Evolutionary conservation across 1,140 invertebrate genomes (phyloP).

Genomic region (Cotesia typhae): DNA sequence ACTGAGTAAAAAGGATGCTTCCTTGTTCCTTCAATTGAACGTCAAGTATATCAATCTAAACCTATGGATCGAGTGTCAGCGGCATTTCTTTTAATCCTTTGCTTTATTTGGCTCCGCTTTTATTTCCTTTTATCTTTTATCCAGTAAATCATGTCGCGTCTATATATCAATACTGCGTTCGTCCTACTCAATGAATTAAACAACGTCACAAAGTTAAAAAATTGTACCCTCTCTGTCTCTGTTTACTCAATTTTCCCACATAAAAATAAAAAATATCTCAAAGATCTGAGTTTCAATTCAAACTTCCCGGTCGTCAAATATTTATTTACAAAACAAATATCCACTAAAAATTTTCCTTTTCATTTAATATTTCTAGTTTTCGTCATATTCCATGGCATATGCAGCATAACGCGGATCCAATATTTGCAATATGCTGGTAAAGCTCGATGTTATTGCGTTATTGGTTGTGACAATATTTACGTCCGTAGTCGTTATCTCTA

Average conservation of each 20-base stretch:
- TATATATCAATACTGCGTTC: too few species aligned
- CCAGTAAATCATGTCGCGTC: not conserved
- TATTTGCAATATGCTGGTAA: constrained; percentile 31
- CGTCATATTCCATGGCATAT: too few species aligned
- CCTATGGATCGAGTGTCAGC: constrained; percentile 24
- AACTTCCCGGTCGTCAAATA: not conserved
- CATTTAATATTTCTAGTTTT: too few species aligned
- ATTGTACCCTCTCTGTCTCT: too few species aligned
- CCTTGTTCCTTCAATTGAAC: constrained; percentile 18
- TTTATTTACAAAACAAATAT: too few species aligned
- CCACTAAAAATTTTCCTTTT: too few species aligned
- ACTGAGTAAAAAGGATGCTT: not conserved
- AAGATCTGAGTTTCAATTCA: not conserved
- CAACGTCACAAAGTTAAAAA: too few species aligned
- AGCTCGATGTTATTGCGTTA: constrained; percentile 35
- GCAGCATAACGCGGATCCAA: too few species aligned
- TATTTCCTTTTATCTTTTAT: not conserved
- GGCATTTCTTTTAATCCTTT: not conserved
- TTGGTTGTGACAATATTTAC: constrained; percentile 35
- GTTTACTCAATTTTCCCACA: too few species aligned
- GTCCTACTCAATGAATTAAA: too few species aligned
- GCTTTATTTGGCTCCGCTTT: not conserved
- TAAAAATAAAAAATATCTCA: too few species aligned
- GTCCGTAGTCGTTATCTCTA: not conserved
- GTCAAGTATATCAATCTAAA: constrained; percentile 23